Evolutionary conservation across 2,888 invertebrate genomes (phyloP).

Genomic region (Margaritifera margaritifera): DNA sequence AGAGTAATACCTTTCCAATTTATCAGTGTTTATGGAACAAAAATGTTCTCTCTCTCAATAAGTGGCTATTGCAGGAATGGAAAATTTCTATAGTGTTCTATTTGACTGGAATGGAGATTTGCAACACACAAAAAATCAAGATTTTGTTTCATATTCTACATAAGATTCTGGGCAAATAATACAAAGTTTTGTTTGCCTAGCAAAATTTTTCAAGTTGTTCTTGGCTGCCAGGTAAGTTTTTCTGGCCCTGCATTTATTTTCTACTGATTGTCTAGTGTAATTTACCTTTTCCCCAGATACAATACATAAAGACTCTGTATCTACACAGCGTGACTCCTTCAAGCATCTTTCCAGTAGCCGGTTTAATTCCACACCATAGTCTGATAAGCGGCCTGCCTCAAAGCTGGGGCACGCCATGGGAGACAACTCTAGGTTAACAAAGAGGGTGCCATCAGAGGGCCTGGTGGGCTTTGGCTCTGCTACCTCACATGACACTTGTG

Average conservation of each 20-base stretch:
- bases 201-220: too few relatives aligned
- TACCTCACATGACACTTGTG: conserved; percentile 91
- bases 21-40: too few relatives aligned
- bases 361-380: conserved; percentile 76
- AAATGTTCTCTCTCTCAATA: too few relatives aligned
- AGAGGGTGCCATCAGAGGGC: conserved; percentile 90
- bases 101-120: too few relatives aligned
- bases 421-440: conserved; percentile 89
- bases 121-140: too few relatives aligned
- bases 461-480: conserved; percentile 87
- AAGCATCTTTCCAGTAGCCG: conserved; percentile 87
- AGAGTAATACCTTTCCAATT: too few relatives aligned
- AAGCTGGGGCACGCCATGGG: conserved; percentile 90
- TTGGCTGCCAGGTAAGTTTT: neutral
- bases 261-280: neutral
- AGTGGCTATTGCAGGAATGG: too few relatives aligned
- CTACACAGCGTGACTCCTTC: conserved; percentile 91
- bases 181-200: too few relatives aligned
- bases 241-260: neutral
- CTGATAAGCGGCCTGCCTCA: conserved; percentile 79
- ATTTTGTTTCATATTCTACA: too few relatives aligned
- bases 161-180: too few relatives aligned
- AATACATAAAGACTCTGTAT: conserved; percentile 95
- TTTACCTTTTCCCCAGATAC: conserved; percentile 89
- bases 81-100: too few relatives aligned